Evolutionary conservation across 2,888 invertebrate genomes (phyloP), one percentile per base, ranked within the genome.

Genomic region (Agrochola circellaris): DNA sequence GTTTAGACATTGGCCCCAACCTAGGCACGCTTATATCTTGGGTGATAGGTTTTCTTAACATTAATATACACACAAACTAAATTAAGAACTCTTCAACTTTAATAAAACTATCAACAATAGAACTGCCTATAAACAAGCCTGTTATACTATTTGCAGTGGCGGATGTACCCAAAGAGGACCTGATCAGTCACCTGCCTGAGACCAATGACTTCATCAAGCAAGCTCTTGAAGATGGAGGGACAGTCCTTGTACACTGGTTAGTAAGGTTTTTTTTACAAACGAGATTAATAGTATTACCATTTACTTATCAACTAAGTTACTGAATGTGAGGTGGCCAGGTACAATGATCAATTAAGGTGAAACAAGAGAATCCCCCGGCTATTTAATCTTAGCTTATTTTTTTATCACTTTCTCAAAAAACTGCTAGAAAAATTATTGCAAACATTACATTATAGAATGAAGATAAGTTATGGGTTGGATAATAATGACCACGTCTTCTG

Each of bases 201-300:
- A 98, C 98, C 73, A 97, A 98, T 90, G 95, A 97, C 8, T 99
- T 98, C 90, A 99, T 99, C 79, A 97, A 97, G 83, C 94, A 97
- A 80, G 98, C 98, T 2, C 96, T 97, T 9, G 92, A 93, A 5
- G 82, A 73, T 42, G 97, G 97, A 56, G 98, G 98, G 62, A 97
- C 97, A 77, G 97, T 99, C 11, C 96, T 99, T 23, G 98, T 99
- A 2, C 99, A 99, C 92, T 99, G 99, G 98, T 98, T 71, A 88
- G 87, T 84, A 56, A 26, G 45, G 23, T 17, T 17, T 42, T 38
- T 38, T 38, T 64, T 17, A 11, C 26, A 58, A 58, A 58, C 17
- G 6, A 7, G 58, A 13, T 61, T 7, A n/a, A n/a, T 5, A 42
- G 9, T 60, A 30, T 58, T 67, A 13, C 15, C 8, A 30, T 30